phyloP scores from a whole-genome alignment of 2,113 vertebrate genomes.

The Cephalopholis sonnerati region DNA sequence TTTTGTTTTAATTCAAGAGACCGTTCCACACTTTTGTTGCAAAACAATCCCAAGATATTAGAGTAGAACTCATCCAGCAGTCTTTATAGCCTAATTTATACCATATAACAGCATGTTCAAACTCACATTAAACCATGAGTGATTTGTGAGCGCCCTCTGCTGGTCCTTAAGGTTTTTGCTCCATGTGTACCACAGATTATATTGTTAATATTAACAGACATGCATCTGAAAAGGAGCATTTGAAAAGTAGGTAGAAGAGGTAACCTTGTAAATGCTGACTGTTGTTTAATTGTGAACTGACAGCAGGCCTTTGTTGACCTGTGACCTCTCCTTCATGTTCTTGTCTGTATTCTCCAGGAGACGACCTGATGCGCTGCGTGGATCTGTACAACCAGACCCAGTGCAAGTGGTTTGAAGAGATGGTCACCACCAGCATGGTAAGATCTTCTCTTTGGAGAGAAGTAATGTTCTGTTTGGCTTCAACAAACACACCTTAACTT shows the following conservation, averaged over 20 bases:
- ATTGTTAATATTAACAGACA: neutral
- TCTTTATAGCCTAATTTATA: neutral
- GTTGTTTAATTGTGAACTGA: neutral
- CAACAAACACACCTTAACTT: too few species aligned
- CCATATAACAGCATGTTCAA: neutral
- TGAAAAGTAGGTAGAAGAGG: neutral
- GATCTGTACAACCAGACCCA: conserved; percentile 99
- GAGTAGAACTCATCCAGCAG: neutral
- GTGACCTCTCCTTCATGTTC: neutral
- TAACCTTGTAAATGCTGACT: neutral
- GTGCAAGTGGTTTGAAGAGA: conserved; percentile 99
- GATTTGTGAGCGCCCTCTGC: conserved; percentile 56
- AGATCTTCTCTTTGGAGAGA: neutral
- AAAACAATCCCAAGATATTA: neutral
- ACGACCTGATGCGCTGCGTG: conserved; percentile 97
- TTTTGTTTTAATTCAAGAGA: neutral
- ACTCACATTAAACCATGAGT: neutral
- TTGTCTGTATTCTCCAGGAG: conserved; percentile 82
- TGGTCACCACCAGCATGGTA: conserved; percentile 98
- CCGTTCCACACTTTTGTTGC: neutral
- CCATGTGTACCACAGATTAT: neutral
- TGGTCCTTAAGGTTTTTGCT: conserved; percentile 32
- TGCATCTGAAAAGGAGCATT: neutral
- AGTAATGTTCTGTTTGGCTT: neutral
- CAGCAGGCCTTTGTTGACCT: neutral